Evolutionary conservation across 2,113 vertebrate species (phyloP), one percentile per base, ranked within the genome.

Genomic region (Ciconia stormi): DNA sequence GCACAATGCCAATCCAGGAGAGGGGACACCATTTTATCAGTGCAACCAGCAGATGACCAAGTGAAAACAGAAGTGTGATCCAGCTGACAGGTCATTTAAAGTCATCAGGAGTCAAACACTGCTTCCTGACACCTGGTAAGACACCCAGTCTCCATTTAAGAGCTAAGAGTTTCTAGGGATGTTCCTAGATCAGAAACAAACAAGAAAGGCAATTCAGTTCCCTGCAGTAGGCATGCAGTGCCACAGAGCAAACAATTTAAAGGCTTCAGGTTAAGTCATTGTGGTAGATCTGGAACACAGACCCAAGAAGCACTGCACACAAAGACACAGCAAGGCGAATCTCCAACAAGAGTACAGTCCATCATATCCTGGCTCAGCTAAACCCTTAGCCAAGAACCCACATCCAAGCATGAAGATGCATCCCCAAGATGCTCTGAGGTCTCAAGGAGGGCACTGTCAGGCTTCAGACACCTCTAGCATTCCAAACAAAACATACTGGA

Each of bases 401-500:
- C 0, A 1, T 29, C 25, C 74, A 71, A 46, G 36, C 20, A n/a
- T 3, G 3, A 86, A 53, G n/a, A 65, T 13, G 8, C 5, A 27
- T 10, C 14, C 25, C 46, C 27, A 21, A 8, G 40, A 59, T 2
- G 6, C 42, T 34, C 50, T 4, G 3, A 53, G 6, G 34, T 17
- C 47, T 58, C 56, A 53, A 32, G 17, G 20, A 62, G 4, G 9
- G 8, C 17, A 84, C 12, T 7, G 7, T n/a, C 19, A 38, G 5
- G 23, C 63, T 70, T 46, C 44, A 91, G 32, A 59, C 7, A 32
- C 47, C 49, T 73, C 53, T 3, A 12, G 2, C 40, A 61, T 58
- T n/a, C 40, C 36, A 47, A 50, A 46, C 13, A 55, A 79, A 26
- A 50, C 30, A 38, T 17, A 44, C 0, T 0, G 1, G 21, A 27